Conservation (phyloP, 2,888 invertebrate species). For the Eretmocerus hayati region DNA sequence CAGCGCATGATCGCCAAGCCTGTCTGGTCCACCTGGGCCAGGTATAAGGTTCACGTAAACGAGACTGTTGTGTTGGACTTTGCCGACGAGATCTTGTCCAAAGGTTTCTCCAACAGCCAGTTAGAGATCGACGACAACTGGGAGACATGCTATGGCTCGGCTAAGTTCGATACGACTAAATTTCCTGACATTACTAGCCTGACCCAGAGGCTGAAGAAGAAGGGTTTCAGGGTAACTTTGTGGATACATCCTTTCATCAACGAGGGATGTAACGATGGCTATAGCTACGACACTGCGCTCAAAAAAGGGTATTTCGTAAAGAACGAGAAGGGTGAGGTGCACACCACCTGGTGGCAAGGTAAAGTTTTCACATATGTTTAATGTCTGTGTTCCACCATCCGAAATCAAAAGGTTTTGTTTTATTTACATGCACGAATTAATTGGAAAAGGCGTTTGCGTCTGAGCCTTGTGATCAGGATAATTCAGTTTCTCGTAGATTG, state of each 20-base stretch:
- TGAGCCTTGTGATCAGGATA: no score
- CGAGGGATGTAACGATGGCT: conserved; percentile 51
- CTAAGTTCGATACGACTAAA: conserved; percentile 62
- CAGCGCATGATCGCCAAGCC: conserved; percentile 68
- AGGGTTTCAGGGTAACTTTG: conserved; percentile 68
- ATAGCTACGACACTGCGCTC: conserved; percentile 53
- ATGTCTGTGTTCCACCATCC: background rate
- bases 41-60: conserved; percentile 62
- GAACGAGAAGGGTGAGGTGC: conserved; percentile 35
- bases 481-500: no score
- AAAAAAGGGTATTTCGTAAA: conserved; percentile 54
- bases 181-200: conserved; percentile 64
- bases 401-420: no score
- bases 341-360: conserved; percentile 51
- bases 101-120: conserved; percentile 66
- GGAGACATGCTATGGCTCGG: conserved; percentile 80
- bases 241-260: conserved; percentile 88
- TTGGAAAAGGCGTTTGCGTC: no score
- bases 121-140: conserved; percentile 84
- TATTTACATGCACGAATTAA: no score
- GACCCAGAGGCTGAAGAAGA: conserved; percentile 55
- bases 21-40: conserved; percentile 85
- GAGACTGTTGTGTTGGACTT: conserved; percentile 58
- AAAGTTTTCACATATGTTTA: background rate
- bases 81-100: conserved; percentile 59